Percentiles rank a stretch among this genome's conserved stretches.
These are phyloP conservation scores for Synanceia verrucosa DNA, from an alignment of 2,797 vertebrate species.

Conservation along the genomic window DNA sequence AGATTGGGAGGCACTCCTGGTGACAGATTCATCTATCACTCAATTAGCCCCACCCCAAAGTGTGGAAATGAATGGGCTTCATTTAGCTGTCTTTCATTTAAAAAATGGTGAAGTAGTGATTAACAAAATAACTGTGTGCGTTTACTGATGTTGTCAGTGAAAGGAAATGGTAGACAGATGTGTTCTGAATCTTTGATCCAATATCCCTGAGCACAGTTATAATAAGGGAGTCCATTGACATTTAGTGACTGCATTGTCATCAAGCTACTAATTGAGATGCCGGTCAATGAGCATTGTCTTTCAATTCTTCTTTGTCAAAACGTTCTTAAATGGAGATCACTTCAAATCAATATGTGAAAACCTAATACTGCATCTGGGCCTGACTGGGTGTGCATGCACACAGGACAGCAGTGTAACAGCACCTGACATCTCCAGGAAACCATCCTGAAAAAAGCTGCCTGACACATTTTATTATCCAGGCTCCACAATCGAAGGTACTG, in stretches of 20 bases:
- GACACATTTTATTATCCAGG: slow-evolving; percentile 21
- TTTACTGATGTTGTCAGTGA: background rate
- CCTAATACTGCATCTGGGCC: slow-evolving; percentile 34
- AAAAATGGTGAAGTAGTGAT: slow-evolving; percentile 12
- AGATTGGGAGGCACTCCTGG: slow-evolving; percentile 32
- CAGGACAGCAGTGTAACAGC: slow-evolving; percentile 14
- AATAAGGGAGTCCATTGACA: slow-evolving; percentile 41
- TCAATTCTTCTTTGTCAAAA: slow-evolving; percentile 56
- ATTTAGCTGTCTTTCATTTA: slow-evolving; percentile 18
- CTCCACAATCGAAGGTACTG: slow-evolving; percentile 9
- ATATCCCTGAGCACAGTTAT: slow-evolving; percentile 21
- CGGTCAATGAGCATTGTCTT: slow-evolving; percentile 66
- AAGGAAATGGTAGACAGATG: background rate
- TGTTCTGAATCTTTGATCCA: slow-evolving; percentile 13
- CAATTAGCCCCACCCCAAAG: slow-evolving; percentile 44
- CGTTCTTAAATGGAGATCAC: slow-evolving; percentile 46
- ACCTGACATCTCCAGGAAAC: slow-evolving; percentile 27
- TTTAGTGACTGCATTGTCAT: slow-evolving; percentile 56
- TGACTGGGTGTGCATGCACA: background rate
- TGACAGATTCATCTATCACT: slow-evolving; percentile 69
- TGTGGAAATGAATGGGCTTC: slow-evolving; percentile 14
- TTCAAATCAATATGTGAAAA: slow-evolving; percentile 49
- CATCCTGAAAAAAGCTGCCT: slow-evolving; percentile 20
- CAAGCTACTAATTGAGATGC: slow-evolving; percentile 59
- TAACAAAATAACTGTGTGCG: background rate